Evolutionary conservation across 2,888 invertebrate species (phyloP), one percentile per base, ranked within the genome.

Genomic region (Lochmaea crataegi): DNA sequence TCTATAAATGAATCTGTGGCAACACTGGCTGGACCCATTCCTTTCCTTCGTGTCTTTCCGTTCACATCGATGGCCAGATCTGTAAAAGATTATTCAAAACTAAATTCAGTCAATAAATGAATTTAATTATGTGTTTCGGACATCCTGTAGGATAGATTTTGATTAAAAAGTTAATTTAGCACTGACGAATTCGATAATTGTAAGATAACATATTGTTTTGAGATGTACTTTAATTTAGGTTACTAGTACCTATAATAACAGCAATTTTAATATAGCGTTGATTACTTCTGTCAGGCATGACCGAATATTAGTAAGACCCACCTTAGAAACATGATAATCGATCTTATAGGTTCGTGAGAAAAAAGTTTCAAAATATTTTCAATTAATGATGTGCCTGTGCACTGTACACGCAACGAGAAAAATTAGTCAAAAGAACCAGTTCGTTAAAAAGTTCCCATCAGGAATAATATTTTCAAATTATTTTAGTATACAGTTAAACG

Each of bases 181-280:
- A 18, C 16, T 16, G 18, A 53, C 16, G 51, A 57, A 42, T 41
- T 57, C 10, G 58, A 67, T 45, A 42, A 57, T 18, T 11, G 56
- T 64, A 18, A 45, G 26, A 67, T 58, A 45, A 58, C 18, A 22
- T 67, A 58, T 58, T 67, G 58, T 58, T 58, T 58, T 26, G 58
- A 22, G 42, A 67, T 67, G 16, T 58, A 67, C 45, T 12, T 64
- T 26, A 45, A 58, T 67, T 67, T 67, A 11, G 42, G 45, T 67
- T 16, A 42, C n/a, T 58, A 58, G 53, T 16, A n/a, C n/a, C n/a
- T n/a, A 42, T 67, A 67, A 67, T 67, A 67, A 67, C 67, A 67
- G 58, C 58, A 45, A 67, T 67, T 67, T 67, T n/a, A 58, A 67
- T 67, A 67, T 42, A 67, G 67, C 67, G 58, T 67, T 67, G 67